Evolutionary conservation across 2,888 invertebrate genomes (phyloP).

Genomic region (Cepaea hortensis): DNA sequence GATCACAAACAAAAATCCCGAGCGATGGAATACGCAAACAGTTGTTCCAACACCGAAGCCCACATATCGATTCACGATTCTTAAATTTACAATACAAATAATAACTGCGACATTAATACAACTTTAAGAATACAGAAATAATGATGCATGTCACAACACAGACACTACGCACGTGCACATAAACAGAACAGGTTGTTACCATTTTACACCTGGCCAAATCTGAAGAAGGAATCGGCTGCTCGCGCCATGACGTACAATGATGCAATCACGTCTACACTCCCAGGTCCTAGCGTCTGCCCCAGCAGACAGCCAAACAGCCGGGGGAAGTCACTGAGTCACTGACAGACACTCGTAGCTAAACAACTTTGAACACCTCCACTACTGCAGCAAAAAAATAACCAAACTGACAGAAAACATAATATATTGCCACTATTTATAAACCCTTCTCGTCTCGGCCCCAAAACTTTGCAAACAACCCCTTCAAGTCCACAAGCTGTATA

Average conservation of each 20-base stretch:
- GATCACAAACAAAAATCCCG: no score
- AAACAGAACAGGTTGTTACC: neutral
- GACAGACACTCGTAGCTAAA: neutral
- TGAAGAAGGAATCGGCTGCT: neutral
- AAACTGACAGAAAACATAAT: neutral
- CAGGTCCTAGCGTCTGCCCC: neutral
- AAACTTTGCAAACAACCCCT: neutral
- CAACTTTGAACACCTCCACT: neutral
- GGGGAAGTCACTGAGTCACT: neutral
- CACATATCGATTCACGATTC: no score
- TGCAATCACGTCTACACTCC: conserved; percentile 8
- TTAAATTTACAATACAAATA: no score
- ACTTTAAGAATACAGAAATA: no score
- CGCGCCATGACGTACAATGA: neutral
- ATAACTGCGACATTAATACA: no score
- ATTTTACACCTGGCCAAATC: neutral
- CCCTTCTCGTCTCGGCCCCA: neutral
- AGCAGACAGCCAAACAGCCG: neutral
- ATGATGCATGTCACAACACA: no score
- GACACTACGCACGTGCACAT: no score
- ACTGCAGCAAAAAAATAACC: neutral
- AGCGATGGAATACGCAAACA: no score
- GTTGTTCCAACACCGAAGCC: no score
- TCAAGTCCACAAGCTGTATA: neutral
- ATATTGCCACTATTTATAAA: conserved; percentile 1